Conservation (phyloP, 2,797 vertebrate genomes). For the Rousettus madagascariensis region DNA sequence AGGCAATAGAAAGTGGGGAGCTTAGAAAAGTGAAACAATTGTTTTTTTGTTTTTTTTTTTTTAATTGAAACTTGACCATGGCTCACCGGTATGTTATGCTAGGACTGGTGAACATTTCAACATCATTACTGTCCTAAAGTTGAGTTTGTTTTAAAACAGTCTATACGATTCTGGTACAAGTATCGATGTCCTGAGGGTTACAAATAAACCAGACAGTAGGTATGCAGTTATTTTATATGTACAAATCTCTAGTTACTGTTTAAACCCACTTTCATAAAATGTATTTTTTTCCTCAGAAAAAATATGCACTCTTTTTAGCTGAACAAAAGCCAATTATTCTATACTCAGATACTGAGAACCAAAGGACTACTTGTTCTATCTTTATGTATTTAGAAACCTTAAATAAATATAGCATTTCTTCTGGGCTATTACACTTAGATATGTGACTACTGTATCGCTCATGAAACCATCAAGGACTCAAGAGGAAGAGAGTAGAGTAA, state of each 20-base stretch:
- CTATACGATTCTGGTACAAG: neutral
- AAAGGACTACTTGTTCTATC: neutral
- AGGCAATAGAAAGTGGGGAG: neutral
- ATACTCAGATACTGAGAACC: neutral
- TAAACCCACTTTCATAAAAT: neutral
- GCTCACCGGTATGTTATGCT: neutral
- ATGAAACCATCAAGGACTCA: constrained; percentile 9
- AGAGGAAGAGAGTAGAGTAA: neutral
- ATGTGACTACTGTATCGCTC: constrained; percentile 12
- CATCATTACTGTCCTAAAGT: neutral
- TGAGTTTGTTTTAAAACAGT: neutral
- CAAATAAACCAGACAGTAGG: neutral
- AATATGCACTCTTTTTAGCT: neutral
- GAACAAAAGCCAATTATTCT: neutral
- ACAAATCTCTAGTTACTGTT: neutral
- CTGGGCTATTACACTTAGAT: neutral
- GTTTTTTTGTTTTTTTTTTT: neutral
- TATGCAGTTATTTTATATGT: neutral
- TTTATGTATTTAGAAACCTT: constrained; percentile 40
- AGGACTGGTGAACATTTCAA: neutral
- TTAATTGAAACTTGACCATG: neutral
- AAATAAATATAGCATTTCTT: constrained; percentile 31
- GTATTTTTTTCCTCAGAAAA: neutral
- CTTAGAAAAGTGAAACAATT: neutral
- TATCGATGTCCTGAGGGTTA: neutral